phyloP scores from a whole-genome alignment of 2,113 vertebrate species.

The Campylorhamphus procurvoides region DNA sequence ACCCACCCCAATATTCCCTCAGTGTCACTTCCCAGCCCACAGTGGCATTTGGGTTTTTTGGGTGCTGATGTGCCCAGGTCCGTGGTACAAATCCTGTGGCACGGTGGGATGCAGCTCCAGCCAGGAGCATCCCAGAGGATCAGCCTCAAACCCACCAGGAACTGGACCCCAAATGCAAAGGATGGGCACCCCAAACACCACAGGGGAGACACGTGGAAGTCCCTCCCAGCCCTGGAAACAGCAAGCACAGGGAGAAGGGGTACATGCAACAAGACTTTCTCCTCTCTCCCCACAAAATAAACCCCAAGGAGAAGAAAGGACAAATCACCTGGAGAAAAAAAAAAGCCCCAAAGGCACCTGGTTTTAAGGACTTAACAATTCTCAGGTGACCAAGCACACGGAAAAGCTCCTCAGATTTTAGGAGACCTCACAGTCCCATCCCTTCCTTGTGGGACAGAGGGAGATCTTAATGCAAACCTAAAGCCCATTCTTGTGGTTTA shows the following conservation, averaged over 20 bases:
- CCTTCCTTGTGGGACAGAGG: neutral
- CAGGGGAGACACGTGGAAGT: neutral
- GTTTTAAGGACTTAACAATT: neutral
- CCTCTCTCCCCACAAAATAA: neutral
- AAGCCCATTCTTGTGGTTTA: neutral
- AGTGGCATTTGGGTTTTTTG: neutral
- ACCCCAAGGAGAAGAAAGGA: neutral
- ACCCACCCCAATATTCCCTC: rapidly evolving
- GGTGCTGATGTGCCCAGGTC: neutral
- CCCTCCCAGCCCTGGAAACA: neutral
- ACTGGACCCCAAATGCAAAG: rapidly evolving
- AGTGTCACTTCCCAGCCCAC: rapidly evolving
- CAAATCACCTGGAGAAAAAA: neutral
- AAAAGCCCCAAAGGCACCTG: no score
- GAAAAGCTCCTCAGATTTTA: neutral
- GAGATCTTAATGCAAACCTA: neutral
- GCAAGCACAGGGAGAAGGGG: neutral
- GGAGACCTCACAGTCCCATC: neutral
- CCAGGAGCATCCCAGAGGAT: rapidly evolving
- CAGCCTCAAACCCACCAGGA: neutral
- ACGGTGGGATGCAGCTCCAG: rapidly evolving
- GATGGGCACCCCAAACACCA: neutral
- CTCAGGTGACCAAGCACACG: neutral
- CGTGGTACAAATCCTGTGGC: rapidly evolving
- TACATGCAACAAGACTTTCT: rapidly evolving